These are phyloP conservation scores for Lepidurus apus DNA, from an alignment of 1,140 invertebrate genomes.

Conservation along the genomic window DNA sequence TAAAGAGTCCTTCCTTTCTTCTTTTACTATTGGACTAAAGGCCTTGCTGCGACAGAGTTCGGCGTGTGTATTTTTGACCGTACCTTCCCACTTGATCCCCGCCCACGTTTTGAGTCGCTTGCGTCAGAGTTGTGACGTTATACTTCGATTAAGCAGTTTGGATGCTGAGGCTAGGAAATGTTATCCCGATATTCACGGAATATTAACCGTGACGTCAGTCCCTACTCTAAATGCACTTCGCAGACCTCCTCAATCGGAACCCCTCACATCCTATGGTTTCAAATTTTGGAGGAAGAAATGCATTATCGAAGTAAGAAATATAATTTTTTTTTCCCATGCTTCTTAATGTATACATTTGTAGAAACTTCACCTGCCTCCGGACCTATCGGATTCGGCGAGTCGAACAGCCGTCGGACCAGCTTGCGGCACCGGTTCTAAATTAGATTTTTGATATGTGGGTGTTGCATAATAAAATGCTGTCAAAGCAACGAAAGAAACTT, in stretches of 20 bases:
- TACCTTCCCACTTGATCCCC: neutral
- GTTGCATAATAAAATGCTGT: neutral
- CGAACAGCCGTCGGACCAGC: neutral
- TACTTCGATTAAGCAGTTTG: neutral
- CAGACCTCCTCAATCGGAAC: neutral
- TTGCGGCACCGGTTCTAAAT: neutral
- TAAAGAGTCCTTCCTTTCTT: neutral
- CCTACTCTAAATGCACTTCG: neutral
- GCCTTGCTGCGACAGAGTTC: neutral
- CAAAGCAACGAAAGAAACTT: slow-evolving; percentile 14
- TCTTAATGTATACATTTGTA: neutral
- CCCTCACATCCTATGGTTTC: neutral
- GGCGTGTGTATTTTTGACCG: neutral
- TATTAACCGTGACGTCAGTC: neutral
- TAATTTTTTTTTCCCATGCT: neutral
- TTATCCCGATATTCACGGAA: neutral
- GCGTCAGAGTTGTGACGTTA: slow-evolving; percentile 6
- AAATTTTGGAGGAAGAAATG: slow-evolving; percentile 15
- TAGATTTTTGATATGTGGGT: neutral
- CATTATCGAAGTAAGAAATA: neutral
- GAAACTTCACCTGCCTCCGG: neutral
- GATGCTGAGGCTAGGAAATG: neutral
- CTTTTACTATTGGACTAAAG: neutral
- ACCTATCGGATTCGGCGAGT: slow-evolving; percentile 8
- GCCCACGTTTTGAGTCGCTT: neutral